Evolutionary conservation across 2,888 invertebrate genomes (phyloP).

Genomic region (Erynnis tages): DNA sequence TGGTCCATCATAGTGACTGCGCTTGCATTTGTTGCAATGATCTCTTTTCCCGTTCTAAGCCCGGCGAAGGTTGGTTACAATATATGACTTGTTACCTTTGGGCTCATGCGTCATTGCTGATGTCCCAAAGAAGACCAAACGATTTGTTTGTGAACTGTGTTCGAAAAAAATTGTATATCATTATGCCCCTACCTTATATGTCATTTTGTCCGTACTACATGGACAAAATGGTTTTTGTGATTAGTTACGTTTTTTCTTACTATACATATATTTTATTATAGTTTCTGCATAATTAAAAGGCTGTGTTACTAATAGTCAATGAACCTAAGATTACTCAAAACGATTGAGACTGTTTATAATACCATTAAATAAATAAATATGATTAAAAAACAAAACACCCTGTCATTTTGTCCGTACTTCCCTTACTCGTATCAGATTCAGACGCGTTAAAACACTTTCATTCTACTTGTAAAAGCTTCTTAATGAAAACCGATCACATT

Average conservation of each 20-base stretch:
- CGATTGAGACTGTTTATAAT: too few species aligned
- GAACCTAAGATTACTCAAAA: too few species aligned
- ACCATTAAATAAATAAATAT: background rate
- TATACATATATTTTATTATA: too few species aligned
- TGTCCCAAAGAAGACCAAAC: background rate
- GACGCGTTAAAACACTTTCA: too few species aligned
- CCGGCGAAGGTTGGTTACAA: background rate
- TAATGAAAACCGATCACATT: background rate
- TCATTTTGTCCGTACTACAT: background rate
- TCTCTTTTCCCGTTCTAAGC: background rate
- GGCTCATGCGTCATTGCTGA: background rate
- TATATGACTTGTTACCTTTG: background rate
- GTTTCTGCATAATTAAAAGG: too few species aligned
- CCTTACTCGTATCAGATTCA: too few species aligned
- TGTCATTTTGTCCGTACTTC: background rate
- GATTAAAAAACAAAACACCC: background rate
- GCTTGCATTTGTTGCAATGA: slow-evolving; percentile 1
- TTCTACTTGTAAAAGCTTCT: too few species aligned
- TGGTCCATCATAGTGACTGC: too few species aligned
- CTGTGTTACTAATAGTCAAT: too few species aligned
- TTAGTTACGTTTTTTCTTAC: too few species aligned
- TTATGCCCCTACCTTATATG: background rate
- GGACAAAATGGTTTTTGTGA: background rate
- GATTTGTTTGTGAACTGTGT: background rate
- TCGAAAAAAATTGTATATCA: background rate